phyloP scores from a whole-genome alignment of 2,888 invertebrate species.

The Drosophila mettleri region DNA sequence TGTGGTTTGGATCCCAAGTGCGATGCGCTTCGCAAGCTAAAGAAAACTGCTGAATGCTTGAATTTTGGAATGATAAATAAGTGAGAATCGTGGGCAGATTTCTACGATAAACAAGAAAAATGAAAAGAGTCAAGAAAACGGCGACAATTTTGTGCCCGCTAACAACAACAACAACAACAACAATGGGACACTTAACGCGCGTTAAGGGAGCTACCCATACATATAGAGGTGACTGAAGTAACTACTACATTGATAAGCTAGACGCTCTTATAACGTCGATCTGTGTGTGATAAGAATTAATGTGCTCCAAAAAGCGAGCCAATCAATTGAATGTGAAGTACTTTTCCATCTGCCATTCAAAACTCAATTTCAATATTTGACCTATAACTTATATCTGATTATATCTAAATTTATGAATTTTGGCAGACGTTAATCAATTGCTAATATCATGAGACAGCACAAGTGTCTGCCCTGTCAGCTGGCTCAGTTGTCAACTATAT shows the following conservation, averaged over 20 bases:
- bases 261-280: conserved; percentile 10
- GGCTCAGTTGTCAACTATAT: not conserved
- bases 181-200: conserved; percentile 78
- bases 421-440: conserved; percentile 30
- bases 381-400: conserved; percentile 22
- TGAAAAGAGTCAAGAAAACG: conserved; percentile 76
- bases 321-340: conserved; percentile 36
- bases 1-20: conserved; percentile 53
- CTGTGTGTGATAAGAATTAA: conserved; percentile 19
- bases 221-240: conserved; percentile 6
- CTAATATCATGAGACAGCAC: conserved; percentile 36
- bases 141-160: conserved; percentile 51
- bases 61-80: conserved; percentile 75
- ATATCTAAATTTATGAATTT: conserved; percentile 7
- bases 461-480: not conserved
- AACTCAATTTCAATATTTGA: conserved; percentile 53
- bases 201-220: conserved; percentile 2
- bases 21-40: conserved; percentile 62
- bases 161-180: conserved; percentile 43
- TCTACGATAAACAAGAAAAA: conserved; percentile 76
- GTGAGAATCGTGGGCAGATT: conserved; percentile 47
- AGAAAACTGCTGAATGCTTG: conserved; percentile 70
- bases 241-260: conserved; percentile 23
- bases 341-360: conserved; percentile 58
- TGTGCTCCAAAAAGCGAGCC: not conserved